Base-by-base conservation (phyloP, 1,140 invertebrate species). In the Heliconius eleuchia region DNA sequence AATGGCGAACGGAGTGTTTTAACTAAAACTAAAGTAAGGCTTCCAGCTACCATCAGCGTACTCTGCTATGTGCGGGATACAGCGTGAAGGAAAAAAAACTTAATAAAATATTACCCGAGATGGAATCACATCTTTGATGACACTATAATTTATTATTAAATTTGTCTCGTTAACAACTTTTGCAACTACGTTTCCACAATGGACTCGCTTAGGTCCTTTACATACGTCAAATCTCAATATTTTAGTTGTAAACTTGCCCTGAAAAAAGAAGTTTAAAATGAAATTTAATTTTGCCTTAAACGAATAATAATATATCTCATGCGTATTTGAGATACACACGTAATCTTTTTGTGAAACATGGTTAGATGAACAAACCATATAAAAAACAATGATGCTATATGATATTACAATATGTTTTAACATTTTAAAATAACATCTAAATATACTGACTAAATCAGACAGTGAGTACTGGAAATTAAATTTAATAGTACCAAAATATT, bases 171-270 rank as follows among this genome's bases (percentile, higher is more conserved):
- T 83, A 23, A 55, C 39, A 70, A 86, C 72, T n/a, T 55, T 79
- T 2, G 79, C 76, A 19, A 73, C 77, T 55, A 85, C n/a, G 11
- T 81, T 52, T 30, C 76, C 60, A 39, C 88, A 89, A 19, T 88
- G 81, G 39, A 73, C 80, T 11, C 39, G 77, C 71, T 88, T 90
- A 50, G 88, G 88, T 8, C 88, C 88, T 71, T 85, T 86, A 46
- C 87, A 90, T 2, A 79, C 18, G 8, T 79, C 76, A 1, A 87
- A 46, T 2, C 84, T 76, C 13, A 73, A 82, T 13, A 89, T 74
- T n/a, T 75, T 74, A 30, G 88, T 52, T 39, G 71, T 76, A 60
- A 88, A 89, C 74, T 80, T 42, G n/a, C 87, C 87, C 88, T 89
- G 73, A 23, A 57, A 57, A 57, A n/a, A 4, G 4, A 19, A 19